Base-by-base conservation (phyloP, 2,113 vertebrate genomes). In the Girardinichthys multiradiatus region DNA sequence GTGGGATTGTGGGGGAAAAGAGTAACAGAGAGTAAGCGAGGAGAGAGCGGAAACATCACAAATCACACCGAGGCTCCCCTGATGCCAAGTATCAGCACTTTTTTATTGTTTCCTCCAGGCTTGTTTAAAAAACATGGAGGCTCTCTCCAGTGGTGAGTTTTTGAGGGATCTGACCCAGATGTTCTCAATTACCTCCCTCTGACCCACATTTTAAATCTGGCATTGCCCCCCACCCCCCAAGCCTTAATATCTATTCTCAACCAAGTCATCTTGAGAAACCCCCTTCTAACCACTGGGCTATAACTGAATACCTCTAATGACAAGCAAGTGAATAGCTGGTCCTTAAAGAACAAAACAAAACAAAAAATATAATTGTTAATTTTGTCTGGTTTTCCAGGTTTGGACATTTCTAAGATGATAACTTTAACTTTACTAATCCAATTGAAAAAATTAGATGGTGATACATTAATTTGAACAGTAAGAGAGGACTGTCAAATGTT, bases 201-300 rank as follows among this genome's bases (percentile, higher is more conserved):
- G 90, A 90, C 81, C 92, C 86, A 89, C 92, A 93, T 94, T 93
- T 91, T 93, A 92, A 91, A 85, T 90, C 86, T 94, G 94, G 93
- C 93, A 95, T 95, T 94, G 94, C 93, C 93, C 78, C 80, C 79
- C 75, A 77, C 72, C 42, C 68, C 76, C 51, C 27, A 58, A 83
- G 58, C 10, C 57, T 65, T 64, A 83, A 74, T 67, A 67, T 84
- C 74, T 72, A 65, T 67, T 70, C 61, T 57, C 33, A n/a, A n/a
- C n/a, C n/a, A 19, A 64, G 31, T 82, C 63, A 82, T 82, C 80
- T 64, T 68, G 57, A 74, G 48, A 77, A 82, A 73, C 61, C 35
- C 73, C 67, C 39, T 51, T 68, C n/a, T 45, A 15, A 70, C 69
- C 4, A 28, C 70, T 61, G 35, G 21, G 4, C 62, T 51, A 17